phyloP scores from a whole-genome alignment of 2,113 vertebrate species.

The Cheirogaleus medius region DNA sequence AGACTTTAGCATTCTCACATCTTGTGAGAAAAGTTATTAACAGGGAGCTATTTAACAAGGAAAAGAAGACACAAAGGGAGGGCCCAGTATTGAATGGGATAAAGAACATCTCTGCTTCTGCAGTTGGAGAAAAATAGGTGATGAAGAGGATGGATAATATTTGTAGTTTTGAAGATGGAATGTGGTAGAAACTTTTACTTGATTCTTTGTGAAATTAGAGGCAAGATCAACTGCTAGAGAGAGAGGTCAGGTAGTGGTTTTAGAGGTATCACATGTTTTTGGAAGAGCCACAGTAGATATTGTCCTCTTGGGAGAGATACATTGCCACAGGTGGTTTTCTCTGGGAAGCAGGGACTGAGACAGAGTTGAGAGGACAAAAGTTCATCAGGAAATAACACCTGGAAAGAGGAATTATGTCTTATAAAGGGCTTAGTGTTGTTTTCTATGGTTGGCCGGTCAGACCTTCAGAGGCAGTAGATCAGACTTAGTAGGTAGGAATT shows the following conservation, averaged over 20 bases:
- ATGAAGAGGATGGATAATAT: background rate
- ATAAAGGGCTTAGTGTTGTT: background rate
- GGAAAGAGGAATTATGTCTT: background rate
- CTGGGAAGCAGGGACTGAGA: background rate
- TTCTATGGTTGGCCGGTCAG: background rate
- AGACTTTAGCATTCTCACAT: background rate
- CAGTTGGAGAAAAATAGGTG: background rate
- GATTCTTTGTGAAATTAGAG: conserved; percentile 13
- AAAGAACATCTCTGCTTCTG: background rate
- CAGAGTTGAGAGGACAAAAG: background rate
- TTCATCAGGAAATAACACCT: background rate
- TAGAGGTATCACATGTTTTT: background rate
- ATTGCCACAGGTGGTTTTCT: background rate
- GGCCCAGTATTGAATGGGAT: background rate
- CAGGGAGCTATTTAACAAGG: background rate
- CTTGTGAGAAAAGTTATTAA: background rate
- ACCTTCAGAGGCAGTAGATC: background rate
- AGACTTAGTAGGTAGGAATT: background rate
- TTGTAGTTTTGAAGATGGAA: background rate
- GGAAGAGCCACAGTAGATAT: background rate
- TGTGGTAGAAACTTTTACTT: background rate
- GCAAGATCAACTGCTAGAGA: background rate
- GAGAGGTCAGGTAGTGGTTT: background rate
- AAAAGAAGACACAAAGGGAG: background rate
- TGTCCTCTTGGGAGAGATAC: background rate